Conservation (phyloP, 2,113 vertebrate genomes). For the Opisthocomus hoazin region DNA sequence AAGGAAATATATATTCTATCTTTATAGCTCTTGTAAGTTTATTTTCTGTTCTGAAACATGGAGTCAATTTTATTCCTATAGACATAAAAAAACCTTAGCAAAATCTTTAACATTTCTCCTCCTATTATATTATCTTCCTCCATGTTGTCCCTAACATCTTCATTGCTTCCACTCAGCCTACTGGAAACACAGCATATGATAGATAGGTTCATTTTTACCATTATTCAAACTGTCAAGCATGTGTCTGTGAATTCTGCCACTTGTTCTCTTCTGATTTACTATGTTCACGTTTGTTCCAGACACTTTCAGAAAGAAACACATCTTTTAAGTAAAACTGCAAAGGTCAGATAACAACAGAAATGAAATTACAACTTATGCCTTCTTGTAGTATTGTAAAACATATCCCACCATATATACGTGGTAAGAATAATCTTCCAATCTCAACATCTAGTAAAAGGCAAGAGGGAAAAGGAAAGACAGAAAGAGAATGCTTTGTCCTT, state of each 20-base stretch:
- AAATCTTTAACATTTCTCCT: neutral
- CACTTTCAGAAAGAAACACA: neutral
- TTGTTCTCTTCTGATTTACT: neutral
- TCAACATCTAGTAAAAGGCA: neutral
- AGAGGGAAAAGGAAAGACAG: neutral
- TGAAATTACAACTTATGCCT: neutral
- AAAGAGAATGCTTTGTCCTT: neutral
- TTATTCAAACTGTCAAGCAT: neutral
- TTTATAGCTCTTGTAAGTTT: neutral
- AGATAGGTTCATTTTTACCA: neutral
- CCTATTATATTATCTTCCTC: neutral
- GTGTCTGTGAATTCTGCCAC: neutral
- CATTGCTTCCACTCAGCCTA: neutral
- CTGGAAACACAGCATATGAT: neutral
- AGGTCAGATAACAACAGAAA: neutral
- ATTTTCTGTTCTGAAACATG: neutral
- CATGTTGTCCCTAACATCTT: neutral
- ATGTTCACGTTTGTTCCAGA: neutral
- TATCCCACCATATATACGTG: rapidly evolving
- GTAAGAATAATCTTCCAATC: neutral
- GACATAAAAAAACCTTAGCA: neutral
- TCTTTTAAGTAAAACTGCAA: neutral
- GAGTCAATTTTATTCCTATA: neutral
- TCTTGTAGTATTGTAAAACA: neutral
- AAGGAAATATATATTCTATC: neutral